Evolutionary conservation across 2,113 vertebrate species (phyloP), one percentile per base, ranked within the genome.

Genomic region (Malaclemys terrapin): DNA sequence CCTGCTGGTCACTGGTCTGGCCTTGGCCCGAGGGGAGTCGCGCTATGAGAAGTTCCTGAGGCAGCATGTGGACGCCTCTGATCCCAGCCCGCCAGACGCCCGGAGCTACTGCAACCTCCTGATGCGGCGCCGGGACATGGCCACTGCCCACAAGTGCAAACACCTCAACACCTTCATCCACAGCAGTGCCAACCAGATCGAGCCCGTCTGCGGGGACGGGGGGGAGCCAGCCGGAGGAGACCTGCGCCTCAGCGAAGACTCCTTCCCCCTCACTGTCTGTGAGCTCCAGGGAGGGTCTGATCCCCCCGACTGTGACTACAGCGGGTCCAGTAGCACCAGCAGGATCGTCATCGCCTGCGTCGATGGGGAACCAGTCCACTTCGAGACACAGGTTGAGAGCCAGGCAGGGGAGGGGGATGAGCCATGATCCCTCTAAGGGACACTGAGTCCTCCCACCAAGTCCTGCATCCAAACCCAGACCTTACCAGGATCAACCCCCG

Each of bases 121-220:
- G 97, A 97, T 97, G 94, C 97, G 97, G 4, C 94, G 93, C 52
- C 85, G 96, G 52, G 92, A 13, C 62, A 97, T 97, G 97, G 65
- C n/a, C 65, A 96, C 94, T 22, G 2, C 0, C 2, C 0, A 0
- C 5, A 38, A 42, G 1, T 98, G 97, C 88, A 98, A 97, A 85
- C 75, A 1, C 14, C 75, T 96, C 88, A 98, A 98, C 83, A 96
- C 96, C 50, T 97, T 97, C 69, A 95, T 98, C 83, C 97, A 98
- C 17, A 38, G 35, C 65, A n/a, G 65, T 5, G 96, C 38, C 2
- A 6, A n/a, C 16, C 84, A 45, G 3, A 79, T 91, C 16, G 29
- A 75, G 20, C 52, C 78, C 42, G 29, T 85, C 62, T 91, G 89
- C 52, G 9, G 24, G 42, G 3, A 2, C 22, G 6, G 89, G 8